Evolutionary conservation across 1,140 invertebrate genomes (phyloP), one percentile per base, ranked within the genome.

Genomic region (Drosophila orena): DNA sequence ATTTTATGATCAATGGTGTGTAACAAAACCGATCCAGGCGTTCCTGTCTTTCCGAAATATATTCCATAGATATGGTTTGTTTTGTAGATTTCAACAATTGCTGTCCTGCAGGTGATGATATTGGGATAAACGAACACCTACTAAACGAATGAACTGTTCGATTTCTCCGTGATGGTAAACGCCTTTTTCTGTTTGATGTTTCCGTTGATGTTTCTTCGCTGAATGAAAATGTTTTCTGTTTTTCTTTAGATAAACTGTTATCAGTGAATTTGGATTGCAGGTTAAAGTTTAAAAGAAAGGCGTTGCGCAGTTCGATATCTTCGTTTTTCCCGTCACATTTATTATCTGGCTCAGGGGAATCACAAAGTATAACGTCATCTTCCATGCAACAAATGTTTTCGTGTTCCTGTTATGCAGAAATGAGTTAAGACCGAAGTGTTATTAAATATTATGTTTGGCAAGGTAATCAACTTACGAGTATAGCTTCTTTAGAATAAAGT

Each of bases 91-190:
- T 93, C 3, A 93, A 80, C 50, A 94, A 74, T 46, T 93, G 84
- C 12, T 94, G 85, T 10, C 94, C 94, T 35, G 93, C 94, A n/a
- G 94, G 94, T 17, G 94, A 94, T 3, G 94, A 94, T 64, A 94
- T 93, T 11, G 94, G 93, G 42, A 94, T 94, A 46, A 92, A 92
- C 14, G 93, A 78, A 65, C 92, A 94, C 42, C 93, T 91, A 47
- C 92, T 90, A 8, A 94, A 89, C 34, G 93, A 94, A 40, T 93
- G 91, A 15, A 92, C 85, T 37, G 92, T 89, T 22, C 93, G 88
- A 64, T 93, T 93, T 22, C 93, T 92, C 37, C 93, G 75, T 2
- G 93, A 93, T 24, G 93, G 93, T 17, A 91, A 79, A 43, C 93
- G 81, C 40, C 79, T 74, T 22, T 80, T 76, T 75, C 92, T 72